Percentiles rank a stretch among this genome's conserved stretches.
Evolutionary conservation across 2,888 invertebrate species (phyloP).

Genomic region (Cerastis rubricosa): DNA sequence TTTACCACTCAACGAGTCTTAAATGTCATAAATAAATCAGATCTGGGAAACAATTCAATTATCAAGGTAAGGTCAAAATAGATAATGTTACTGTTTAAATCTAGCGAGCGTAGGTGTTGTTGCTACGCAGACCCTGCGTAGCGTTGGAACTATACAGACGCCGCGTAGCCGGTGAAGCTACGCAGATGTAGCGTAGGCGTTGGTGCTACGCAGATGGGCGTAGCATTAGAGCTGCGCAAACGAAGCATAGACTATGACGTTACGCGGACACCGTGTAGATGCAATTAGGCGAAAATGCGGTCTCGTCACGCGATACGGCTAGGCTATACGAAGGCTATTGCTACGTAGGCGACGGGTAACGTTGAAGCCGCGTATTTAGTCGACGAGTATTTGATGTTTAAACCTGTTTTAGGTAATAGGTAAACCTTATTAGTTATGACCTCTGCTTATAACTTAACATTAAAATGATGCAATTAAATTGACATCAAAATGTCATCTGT

Average conservation of each 20-base stretch:
- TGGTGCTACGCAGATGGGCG: neutral
- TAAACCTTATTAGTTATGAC: neutral
- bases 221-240: neutral
- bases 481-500: slow-evolving; percentile 54
- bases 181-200: no score
- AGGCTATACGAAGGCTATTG: no score
- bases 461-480: neutral
- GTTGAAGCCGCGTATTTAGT: no score
- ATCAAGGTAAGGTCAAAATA: no score
- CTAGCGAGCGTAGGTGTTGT: neutral
- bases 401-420: neutral
- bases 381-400: neutral
- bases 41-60: no score
- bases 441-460: neutral
- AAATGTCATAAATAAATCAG: neutral
- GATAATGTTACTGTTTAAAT: neutral
- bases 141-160: no score
- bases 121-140: neutral
- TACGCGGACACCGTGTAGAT: neutral
- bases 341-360: no score
- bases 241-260: neutral
- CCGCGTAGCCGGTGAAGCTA: neutral
- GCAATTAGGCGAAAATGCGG: neutral
- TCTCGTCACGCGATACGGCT: no score
- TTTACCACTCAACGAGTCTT: neutral